Evolutionary conservation across 2,888 invertebrate genomes (phyloP), one percentile per base, ranked within the genome.

Genomic region (Alcis repandata): DNA sequence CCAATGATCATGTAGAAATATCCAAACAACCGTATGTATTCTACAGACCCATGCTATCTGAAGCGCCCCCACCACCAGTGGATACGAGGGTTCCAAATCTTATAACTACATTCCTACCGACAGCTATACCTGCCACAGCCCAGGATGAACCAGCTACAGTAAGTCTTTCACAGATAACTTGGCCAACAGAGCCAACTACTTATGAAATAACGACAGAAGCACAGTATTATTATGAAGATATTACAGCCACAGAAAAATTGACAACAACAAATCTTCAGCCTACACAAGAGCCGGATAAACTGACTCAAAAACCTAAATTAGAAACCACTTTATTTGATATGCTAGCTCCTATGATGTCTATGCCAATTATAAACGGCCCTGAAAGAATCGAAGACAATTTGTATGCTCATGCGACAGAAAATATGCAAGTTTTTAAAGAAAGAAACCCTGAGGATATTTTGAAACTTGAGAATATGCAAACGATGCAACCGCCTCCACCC

Each of bases 401-500:
- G 22, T 92, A 93, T 64, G 91, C 90, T 4, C 88, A 91, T 66
- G 91, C 92, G 4, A 90, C 93, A 54, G 88, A 91, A 75, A 90
- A 87, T 71, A 79, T 89, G 67, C 90, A 92, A 56, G 79, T 92
- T 63, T 92, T 83, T 74, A 88, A 90, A 72, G 87, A 89, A 69
- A 81, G 82, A 20, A 72, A 74, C 38, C 76, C 80, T 6, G 84
- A 87, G 65, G 85, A 87, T 48, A 68, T 70, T n/a, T 52, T 71
- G n/a, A 78, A 88, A 75, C 78, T 95, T 67, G 88, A 94, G 79
- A 90, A 90, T 13, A 94, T 95, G 94, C 94, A 95, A 85, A 94
- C 94, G n/a, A 94, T 95, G 95, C 94, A 94, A 73, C 94, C 95
- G 2, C 95, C 95, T 36, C 93, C 94, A 2, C 81, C 87, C 1